Evolutionary conservation across 2,797 vertebrate species (phyloP).

Genomic region (Bradypus variegatus): DNA sequence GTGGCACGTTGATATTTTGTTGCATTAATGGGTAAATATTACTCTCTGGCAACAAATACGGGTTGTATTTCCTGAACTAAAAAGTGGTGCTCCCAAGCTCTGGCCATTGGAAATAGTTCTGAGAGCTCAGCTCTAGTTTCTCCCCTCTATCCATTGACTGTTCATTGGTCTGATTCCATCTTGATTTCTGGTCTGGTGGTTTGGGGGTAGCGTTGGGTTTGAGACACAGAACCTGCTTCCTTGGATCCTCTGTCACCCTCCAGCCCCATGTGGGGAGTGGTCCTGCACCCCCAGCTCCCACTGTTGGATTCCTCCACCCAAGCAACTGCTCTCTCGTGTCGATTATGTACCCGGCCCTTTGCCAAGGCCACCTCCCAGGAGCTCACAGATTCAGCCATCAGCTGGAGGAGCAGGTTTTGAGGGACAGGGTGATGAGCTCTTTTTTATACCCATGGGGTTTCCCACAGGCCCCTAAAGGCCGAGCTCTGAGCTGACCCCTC

Average conservation of each 20-base stretch:
- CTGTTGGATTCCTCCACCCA: neutral
- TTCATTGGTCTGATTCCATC: constrained; percentile 68
- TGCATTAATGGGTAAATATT: constrained; percentile 29
- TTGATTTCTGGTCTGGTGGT: constrained; percentile 64
- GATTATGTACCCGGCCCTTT: neutral
- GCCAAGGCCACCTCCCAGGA: neutral
- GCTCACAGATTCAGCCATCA: neutral
- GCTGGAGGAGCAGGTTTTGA: neutral
- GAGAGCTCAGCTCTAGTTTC: constrained; percentile 66
- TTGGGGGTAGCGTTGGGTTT: constrained; percentile 65
- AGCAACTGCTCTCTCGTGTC: neutral
- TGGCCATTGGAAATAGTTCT: constrained; percentile 56
- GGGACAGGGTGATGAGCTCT: neutral
- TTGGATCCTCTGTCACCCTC: neutral
- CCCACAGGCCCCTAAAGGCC: neutral
- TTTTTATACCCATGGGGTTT: neutral
- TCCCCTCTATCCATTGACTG: constrained; percentile 56
- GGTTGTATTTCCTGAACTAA: constrained; percentile 45
- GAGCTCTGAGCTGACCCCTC: fast-evolving
- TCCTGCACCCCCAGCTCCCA: no score
- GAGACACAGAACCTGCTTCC: neutral
- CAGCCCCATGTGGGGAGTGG: neutral
- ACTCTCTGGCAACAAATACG: constrained; percentile 35
- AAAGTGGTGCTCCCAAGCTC: constrained; percentile 7
- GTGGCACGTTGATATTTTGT: neutral